Conservation (phyloP, 2,113 vertebrate species). For the Ailurus styani region DNA sequence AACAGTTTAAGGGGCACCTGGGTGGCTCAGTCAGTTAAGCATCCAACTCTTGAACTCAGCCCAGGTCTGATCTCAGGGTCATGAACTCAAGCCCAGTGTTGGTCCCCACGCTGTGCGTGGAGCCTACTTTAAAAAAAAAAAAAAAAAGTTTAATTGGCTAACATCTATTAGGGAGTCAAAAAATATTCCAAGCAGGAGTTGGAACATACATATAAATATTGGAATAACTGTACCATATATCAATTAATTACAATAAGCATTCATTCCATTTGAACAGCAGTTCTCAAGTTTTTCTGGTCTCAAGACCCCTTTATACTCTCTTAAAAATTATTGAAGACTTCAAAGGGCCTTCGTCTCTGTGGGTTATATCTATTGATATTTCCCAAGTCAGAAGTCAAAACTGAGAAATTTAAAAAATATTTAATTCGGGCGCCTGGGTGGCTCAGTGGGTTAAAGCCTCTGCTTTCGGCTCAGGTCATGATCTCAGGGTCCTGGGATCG, state of each 20-base stretch:
- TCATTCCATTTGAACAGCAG: not conserved
- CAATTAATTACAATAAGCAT: not conserved
- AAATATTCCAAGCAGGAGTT: not conserved
- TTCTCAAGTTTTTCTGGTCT: not conserved
- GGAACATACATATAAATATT: not conserved
- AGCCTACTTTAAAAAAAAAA: not conserved
- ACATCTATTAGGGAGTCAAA: not conserved
- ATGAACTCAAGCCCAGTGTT: not conserved
- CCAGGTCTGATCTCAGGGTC: not conserved
- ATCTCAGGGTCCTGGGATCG: too few species aligned
- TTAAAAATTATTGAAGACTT: not conserved
- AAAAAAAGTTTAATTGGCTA: not conserved
- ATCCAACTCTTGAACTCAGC: not conserved
- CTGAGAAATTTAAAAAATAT: not conserved
- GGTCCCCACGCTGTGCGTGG: not conserved
- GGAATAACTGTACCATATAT: not conserved
- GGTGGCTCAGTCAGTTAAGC: not conserved
- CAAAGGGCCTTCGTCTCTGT: not conserved
- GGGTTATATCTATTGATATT: not conserved
- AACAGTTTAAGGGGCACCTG: not conserved
- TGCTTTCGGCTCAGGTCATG: too few species aligned
- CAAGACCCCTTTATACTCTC: not conserved
- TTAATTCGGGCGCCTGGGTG: too few species aligned
- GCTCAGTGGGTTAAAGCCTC: too few species aligned
- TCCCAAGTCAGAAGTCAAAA: not conserved